Base-by-base conservation (phyloP, 2,888 invertebrate genomes). In the Antheraea yamamai region DNA sequence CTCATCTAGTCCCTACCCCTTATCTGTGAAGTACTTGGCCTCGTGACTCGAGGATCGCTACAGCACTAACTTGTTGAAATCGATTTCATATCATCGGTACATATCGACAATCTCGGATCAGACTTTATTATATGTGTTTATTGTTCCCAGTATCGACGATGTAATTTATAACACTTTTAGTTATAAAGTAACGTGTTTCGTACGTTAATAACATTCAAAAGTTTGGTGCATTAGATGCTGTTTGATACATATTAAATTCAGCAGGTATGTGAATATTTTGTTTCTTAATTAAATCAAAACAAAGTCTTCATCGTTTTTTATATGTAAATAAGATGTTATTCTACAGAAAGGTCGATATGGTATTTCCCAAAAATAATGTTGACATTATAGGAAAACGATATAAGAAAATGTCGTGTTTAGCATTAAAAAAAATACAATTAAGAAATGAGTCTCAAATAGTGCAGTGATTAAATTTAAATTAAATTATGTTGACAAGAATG, bases 1-100 rank as follows among this genome's bases (percentile, higher is more conserved):
- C 86, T 85, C 87, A 84, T 89, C 88, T 86, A 81, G 80, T 83
- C 86, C 87, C 88, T 87, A 89, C 88, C 87, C 89, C 87, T 90
- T 91, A 91, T 92, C 89, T 83, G 80, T 79, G 80, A 86, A 82
- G 83, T 82, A 87, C 87, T 85, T 79, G 87, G 79, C 84, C 89
- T 89, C 89, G 90, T 90, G 91, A 90, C 88, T 88, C 76, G 80
- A 80, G 80, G 78, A 83, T 81, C 80, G 78, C 74, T 72, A 76
- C 78, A 72, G 72, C 78, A 80, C 79, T 80, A 82, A 83, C 80
- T 84, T 82, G 82, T 80, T 82, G 81, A 75, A 79, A 73, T 78
- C 78, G 77, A 78, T 76, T 84, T 81, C 84, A 85, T 87, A 89
- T 86, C 85, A 79, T 81, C 79, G 79, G 30, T 66, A 66, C 64